These are phyloP conservation scores for Portevinia maculata DNA, from an alignment of 2,888 invertebrate genomes.

Conservation along the genomic window DNA sequence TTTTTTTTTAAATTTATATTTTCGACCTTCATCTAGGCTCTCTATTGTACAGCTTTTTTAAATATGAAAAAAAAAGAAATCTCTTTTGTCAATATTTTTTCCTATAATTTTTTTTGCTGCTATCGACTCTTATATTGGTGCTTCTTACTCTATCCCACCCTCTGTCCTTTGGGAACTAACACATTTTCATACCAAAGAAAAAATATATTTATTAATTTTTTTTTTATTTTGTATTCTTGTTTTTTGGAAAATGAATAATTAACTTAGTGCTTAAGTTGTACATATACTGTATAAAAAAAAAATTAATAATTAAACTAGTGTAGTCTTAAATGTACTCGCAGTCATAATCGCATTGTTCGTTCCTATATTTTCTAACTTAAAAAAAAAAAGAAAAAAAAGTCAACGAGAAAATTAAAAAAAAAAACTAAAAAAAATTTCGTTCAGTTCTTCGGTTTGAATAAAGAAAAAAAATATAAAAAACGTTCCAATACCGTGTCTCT, in stretches of 20 bases:
- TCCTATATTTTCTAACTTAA: conserved; percentile 50
- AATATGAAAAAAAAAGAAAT: conserved; percentile 38
- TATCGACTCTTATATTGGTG: conserved; percentile 70
- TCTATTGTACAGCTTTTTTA: conserved; percentile 67
- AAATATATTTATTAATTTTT: conserved; percentile 53
- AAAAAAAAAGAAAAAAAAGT: conserved; percentile 17
- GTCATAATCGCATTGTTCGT: conserved; percentile 60
- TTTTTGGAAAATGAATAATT: conserved; percentile 75
- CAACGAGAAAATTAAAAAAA: conserved; percentile 13
- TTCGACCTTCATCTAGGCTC: conserved; percentile 62
- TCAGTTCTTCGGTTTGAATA: conserved; percentile 21
- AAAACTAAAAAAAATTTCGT: background rate
- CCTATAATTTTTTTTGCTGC: conserved; percentile 37
- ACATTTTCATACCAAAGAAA: conserved; percentile 37
- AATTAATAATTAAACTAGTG: conserved; percentile 44
- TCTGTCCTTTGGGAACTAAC: conserved; percentile 71
- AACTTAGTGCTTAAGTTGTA: conserved; percentile 77
- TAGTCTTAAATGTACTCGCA: conserved; percentile 56
- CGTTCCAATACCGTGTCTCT: conserved; percentile 82
- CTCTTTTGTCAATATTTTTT: conserved; percentile 69
- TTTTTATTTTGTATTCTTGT: conserved; percentile 59
- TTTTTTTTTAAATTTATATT: conserved; percentile 37
- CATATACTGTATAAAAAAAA: conserved; percentile 73
- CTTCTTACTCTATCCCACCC: conserved; percentile 63
- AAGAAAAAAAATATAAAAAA: conserved; percentile 37